These are phyloP conservation scores for Drosophila elegans DNA, from an alignment of 1,140 invertebrate species.

Conservation along the genomic window DNA sequence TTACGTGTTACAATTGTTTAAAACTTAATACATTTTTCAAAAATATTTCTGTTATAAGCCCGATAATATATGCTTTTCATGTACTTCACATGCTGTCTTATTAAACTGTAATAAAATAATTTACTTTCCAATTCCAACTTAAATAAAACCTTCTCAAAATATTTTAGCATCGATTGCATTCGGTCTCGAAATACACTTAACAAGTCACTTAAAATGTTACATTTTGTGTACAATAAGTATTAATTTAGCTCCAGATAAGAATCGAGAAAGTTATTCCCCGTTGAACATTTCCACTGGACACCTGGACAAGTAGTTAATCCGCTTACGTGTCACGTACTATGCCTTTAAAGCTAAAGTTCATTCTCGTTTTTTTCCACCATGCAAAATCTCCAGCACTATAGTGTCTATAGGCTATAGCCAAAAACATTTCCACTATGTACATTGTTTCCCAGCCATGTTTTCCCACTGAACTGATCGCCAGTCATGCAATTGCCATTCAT, in stretches of 20 bases:
- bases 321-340: not conserved
- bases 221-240: not conserved
- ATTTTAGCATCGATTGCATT: not conserved
- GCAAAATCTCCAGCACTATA: not conserved
- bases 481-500: constrained; percentile 4
- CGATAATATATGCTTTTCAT: too few relatives aligned
- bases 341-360: not conserved
- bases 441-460: not conserved
- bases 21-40: too few relatives aligned
- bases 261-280: constrained; percentile 4
- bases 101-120: too few relatives aligned
- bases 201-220: not conserved
- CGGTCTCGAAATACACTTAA: constrained; percentile 1
- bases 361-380: not conserved
- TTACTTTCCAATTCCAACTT: not conserved
- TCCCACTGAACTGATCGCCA: not conserved
- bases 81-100: too few relatives aligned
- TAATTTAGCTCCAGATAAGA: not conserved
- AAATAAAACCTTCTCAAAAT: constrained; percentile 5
- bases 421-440: not conserved
- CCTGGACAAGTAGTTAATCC: not conserved
- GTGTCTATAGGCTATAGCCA: too few relatives aligned
- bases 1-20: too few relatives aligned
- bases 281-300: not conserved
- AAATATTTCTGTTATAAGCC: too few relatives aligned